phyloP scores from a whole-genome alignment of 2,888 invertebrate genomes.

The Thymelicus lineola region DNA sequence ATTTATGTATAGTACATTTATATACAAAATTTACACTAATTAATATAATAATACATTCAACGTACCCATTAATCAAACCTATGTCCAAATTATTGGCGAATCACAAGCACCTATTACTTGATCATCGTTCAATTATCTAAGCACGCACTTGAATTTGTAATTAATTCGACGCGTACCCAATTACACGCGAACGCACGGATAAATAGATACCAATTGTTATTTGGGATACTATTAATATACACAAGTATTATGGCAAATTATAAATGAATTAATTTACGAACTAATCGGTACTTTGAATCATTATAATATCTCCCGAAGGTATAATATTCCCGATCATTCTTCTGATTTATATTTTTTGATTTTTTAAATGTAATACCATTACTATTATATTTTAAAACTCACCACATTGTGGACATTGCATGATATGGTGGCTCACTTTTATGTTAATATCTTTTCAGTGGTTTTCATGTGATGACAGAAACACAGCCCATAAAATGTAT shows the following conservation, averaged over 20 bases:
- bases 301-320: too few species aligned
- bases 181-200: constrained; percentile 30
- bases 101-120: constrained; percentile 54
- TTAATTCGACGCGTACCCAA: constrained; percentile 48
- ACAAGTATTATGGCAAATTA: not conserved
- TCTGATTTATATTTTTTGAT: too few species aligned
- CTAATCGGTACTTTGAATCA: too few species aligned
- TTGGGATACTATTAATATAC: not conserved
- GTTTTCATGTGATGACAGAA: too few species aligned
- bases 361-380: too few species aligned
- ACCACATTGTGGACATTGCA: too few species aligned
- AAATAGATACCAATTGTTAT: constrained; percentile 15
- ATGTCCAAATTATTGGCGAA: constrained; percentile 51
- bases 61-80: constrained; percentile 21
- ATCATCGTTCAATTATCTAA: constrained; percentile 54
- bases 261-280: too few species aligned
- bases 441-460: too few species aligned
- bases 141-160: constrained; percentile 55
- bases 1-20: not conserved
- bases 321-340: too few species aligned
- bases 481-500: too few species aligned
- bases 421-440: too few species aligned
- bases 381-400: too few species aligned
- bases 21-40: not conserved
- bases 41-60: constrained; percentile 2